Conservation (phyloP, 1,140 invertebrate genomes). For the Bombyx mandarina region DNA sequence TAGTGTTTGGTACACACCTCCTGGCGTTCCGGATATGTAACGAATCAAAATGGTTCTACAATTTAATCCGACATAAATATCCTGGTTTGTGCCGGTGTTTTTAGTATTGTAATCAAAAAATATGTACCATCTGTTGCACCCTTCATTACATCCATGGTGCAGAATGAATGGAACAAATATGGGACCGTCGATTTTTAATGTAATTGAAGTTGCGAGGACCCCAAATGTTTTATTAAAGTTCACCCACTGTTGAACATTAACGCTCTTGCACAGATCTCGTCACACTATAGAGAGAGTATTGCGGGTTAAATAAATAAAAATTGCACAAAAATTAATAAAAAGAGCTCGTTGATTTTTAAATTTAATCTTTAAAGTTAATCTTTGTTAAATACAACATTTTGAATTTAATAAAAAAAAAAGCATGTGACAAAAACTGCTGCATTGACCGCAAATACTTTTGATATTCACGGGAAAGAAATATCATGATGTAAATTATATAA, state of each 20-base stretch:
- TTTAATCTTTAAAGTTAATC: no score
- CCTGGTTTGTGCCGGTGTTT: constrained; percentile 45
- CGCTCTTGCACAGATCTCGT: constrained; percentile 18
- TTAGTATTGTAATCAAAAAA: constrained; percentile 63
- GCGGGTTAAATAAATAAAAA: no score
- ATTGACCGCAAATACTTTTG: no score
- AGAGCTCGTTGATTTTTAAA: no score
- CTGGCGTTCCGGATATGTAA: constrained; percentile 48
- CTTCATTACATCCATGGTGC: constrained; percentile 50
- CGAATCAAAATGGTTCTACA: constrained; percentile 51
- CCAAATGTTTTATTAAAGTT: constrained; percentile 34
- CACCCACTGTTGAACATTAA: constrained; percentile 15
- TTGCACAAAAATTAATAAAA: no score
- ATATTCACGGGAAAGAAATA: constrained; percentile 48
- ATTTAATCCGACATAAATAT: constrained; percentile 66
- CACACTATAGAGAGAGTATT: neutral
- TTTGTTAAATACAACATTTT: no score
- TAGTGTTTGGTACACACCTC: neutral
- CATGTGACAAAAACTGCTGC: no score
- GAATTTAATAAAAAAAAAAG: no score
- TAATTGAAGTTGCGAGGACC: constrained; percentile 61
- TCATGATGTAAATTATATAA: constrained; percentile 34
- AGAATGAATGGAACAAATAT: constrained; percentile 46
- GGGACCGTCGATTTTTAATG: constrained; percentile 60
- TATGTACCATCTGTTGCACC: constrained; percentile 65